A percentile compares a stretch with the other conserved stretches of the same genome.
phyloP scores from a whole-genome alignment of 1,140 invertebrate genomes.

The Drosophila littoralis region DNA sequence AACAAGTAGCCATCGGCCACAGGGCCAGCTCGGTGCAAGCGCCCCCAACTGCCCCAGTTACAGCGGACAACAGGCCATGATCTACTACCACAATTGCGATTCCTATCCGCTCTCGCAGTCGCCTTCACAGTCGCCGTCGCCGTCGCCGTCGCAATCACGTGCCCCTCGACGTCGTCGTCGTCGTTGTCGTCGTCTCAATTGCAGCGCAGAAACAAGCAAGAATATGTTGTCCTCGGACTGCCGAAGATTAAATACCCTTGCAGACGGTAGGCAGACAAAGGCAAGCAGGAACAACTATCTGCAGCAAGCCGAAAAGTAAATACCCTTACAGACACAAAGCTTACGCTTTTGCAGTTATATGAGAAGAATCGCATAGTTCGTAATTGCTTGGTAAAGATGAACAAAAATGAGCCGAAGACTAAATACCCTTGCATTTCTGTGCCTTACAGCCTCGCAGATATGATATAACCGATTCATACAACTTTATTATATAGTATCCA shows the following conservation, averaged over 20 bases:
- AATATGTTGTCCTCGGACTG: background rate
- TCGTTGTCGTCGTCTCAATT: slow-evolving; percentile 31
- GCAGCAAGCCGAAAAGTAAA: too few relatives aligned
- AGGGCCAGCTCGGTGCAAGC: slow-evolving; percentile 65
- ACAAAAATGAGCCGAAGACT: too few relatives aligned
- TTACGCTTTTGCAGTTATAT: too few relatives aligned
- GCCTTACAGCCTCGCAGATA: too few relatives aligned
- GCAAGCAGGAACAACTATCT: too few relatives aligned
- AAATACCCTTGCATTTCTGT: too few relatives aligned
- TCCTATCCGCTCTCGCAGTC: slow-evolving; percentile 14
- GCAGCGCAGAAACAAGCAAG: slow-evolving; percentile 29
- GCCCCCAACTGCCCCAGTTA: slow-evolving; percentile 70
- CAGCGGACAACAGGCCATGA: slow-evolving; percentile 68
- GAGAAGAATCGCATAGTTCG: too few relatives aligned
- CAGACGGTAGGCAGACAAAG: too few relatives aligned
- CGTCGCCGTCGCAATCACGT: slow-evolving; percentile 9
- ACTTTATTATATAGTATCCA: too few relatives aligned
- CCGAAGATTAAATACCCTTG: slow-evolving; percentile 15
- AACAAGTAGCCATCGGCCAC: slow-evolving; percentile 45
- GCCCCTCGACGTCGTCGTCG: background rate
- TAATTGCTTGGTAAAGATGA: too few relatives aligned
- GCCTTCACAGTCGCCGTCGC: slow-evolving; percentile 5
- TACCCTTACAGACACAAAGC: too few relatives aligned
- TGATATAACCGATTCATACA: too few relatives aligned
- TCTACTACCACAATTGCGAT: slow-evolving; percentile 71